Base-by-base conservation (phyloP, 2,888 invertebrate genomes). In the Agriotes lineatus region DNA sequence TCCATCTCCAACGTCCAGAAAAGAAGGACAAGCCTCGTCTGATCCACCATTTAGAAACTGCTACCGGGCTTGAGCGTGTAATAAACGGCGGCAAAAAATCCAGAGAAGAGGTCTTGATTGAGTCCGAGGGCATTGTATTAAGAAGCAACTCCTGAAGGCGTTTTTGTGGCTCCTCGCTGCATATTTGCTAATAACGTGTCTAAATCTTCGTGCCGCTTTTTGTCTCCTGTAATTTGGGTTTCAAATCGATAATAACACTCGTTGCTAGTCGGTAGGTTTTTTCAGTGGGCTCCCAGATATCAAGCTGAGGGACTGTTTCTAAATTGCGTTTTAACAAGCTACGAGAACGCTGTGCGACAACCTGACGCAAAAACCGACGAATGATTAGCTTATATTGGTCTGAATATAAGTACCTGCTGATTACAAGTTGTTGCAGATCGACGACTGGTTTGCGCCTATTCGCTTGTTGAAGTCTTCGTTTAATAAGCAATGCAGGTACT, bases 51-150 rank as follows among this genome's bases (percentile, higher is more conserved):
- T 67, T 70, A 67, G 48, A 67, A 58, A 62, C 70, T 37, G 67
- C 67, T 70, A 70, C 67, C 67, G 66, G 66, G 67, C 67, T 67
- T 67, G 45, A 66, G 67, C 67, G 48, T 65, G 66, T 66, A 69
- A 65, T 65, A 60, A 66, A 62, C 67, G 45, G 56, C 56, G 22
- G 62, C 62, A 67, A 67, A 67, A 67, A 52, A 52, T 12, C 12
- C 12, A n/a, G 4, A 48, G 22, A 48, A 48, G 48, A 48, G 60
- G 67, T 67, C 61, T 56, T 67, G 67, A 67, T 67, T 67, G 67
- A 67, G 61, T 67, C 45, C 35, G 61, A 67, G 44, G 67, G 42
- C 60, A 42, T 66, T 66, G 66, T 66, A 66, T 66, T 66, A 66
- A 66, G 66, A 66, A 67, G 56, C 67, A 61, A 67, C 60, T n/a